Evolutionary conservation across 1,140 invertebrate species (phyloP), one percentile per base, ranked within the genome.

Genomic region (Aphelenchoides fujianensis): DNA sequence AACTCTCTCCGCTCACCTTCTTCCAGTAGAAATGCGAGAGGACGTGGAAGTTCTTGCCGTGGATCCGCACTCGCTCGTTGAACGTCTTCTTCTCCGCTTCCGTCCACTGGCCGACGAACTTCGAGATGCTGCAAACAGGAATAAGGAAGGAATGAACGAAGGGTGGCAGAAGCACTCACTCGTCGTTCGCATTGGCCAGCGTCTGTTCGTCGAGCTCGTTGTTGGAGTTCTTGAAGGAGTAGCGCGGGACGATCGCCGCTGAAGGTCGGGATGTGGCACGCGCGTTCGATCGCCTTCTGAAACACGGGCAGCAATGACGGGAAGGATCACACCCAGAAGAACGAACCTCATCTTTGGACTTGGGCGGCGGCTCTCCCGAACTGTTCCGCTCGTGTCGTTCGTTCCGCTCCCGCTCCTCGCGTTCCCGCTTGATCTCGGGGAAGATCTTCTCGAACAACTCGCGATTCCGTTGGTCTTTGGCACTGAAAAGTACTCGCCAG

Each of bases 401-500:
- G 7, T 66, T 66, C 23, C 63, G 16, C 53, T 66, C 63, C 12
- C 63, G 16, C 2, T 66, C 63, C 53, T 66, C 63, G 0, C 63
- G 16, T 30, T 66, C 63, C 3, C 31, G 16, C 53, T 66, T 66
- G 34, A 66, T 66, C 31, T 66, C 63, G 0, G 63, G 63, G 32
- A 66, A 66, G 32, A 35, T 36, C 31, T 66, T 66, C 34, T 66
- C 63, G 63, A 66, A 66, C 7, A 66, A 35, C 36, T 66, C 63
- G 1, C 63, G 16, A 35, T 66, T 12, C 31, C 31, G 37, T 48
- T 34, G 32, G 32, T 66, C 63, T 66, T 30, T 66, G 16, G 63
- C 27, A 19, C 55, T 59, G 23, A 59, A 59, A 59, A n/a, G n/a
- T n/a, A n/a, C n/a, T n/a, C n/a, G n/a, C n/a, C n/a, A n/a, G n/a